These are phyloP conservation scores for Erithacus rubecula DNA, from an alignment of 2,797 vertebrate species.

Conservation along the genomic window DNA sequence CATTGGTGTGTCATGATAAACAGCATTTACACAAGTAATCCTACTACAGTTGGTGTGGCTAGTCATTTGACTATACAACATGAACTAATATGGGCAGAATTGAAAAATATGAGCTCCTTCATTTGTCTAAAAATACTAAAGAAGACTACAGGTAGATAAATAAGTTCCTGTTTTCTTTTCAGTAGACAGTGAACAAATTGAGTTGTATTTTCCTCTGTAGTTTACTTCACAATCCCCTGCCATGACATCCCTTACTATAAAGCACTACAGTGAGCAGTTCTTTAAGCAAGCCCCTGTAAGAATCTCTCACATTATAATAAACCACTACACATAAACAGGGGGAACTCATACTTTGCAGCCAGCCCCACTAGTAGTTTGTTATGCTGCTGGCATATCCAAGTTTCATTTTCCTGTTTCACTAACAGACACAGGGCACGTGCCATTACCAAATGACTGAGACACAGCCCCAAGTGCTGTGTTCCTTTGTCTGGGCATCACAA, in stretches of 20 bases:
- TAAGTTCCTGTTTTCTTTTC: background rate
- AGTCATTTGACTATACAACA: background rate
- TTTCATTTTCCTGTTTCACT: background rate
- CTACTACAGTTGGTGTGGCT: background rate
- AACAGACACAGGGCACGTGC: rapidly evolving
- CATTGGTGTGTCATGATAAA: background rate
- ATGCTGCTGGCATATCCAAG: background rate
- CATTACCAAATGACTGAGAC: background rate
- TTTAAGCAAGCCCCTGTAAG: background rate
- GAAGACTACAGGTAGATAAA: background rate
- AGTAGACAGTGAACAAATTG: background rate
- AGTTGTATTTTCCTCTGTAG: background rate
- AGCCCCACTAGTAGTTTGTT: background rate
- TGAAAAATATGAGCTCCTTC: background rate
- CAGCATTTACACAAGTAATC: background rate
- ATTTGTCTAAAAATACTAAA: background rate
- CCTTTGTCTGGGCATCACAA: background rate
- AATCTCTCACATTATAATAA: background rate
- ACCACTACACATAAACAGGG: background rate
- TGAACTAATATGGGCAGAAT: background rate
- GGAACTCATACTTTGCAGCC: background rate
- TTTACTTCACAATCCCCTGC: background rate
- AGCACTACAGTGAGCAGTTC: background rate
- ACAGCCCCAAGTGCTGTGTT: background rate
- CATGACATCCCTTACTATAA: background rate